phyloP scores from a whole-genome alignment of 2,113 vertebrate genomes.

The Otus sunia region DNA sequence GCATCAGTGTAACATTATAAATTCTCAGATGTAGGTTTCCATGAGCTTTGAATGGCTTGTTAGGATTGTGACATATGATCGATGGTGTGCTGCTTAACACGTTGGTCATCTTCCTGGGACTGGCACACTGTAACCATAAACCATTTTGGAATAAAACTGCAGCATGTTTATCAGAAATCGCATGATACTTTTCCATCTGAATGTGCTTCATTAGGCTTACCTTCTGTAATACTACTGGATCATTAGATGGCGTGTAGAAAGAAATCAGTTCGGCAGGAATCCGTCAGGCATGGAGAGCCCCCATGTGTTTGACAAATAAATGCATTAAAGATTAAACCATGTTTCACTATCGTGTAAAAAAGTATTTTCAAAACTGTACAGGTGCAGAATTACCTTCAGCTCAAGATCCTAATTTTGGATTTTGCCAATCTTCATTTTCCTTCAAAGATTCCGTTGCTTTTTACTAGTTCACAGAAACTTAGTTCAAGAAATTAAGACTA shows the following conservation, averaged over 20 bases:
- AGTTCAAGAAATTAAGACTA: neutral
- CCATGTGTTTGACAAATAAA: slow-evolving; percentile 30
- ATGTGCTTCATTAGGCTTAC: slow-evolving; percentile 46
- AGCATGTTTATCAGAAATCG: neutral
- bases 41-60: neutral
- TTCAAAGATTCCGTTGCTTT: slow-evolving; percentile 31
- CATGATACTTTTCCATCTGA: neutral
- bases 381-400: neutral
- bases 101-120: neutral
- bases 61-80: neutral
- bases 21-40: neutral
- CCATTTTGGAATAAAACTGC: neutral
- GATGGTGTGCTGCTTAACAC: neutral
- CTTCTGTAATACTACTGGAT: slow-evolving; percentile 22
- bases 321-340: neutral
- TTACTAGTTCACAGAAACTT: slow-evolving; percentile 21
- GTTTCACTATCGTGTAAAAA: slow-evolving; percentile 4
- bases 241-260: slow-evolving; percentile 4
- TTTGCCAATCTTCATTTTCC: slow-evolving; percentile 13
- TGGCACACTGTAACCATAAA: neutral
- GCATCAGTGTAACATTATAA: neutral
- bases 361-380: slow-evolving; percentile 10
- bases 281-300: slow-evolving; percentile 30
- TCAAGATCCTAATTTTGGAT: neutral
- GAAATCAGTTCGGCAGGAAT: neutral